These are phyloP conservation scores for Oenanthe melanoleuca DNA, from an alignment of 2,113 vertebrate genomes.

Conservation along the genomic window DNA sequence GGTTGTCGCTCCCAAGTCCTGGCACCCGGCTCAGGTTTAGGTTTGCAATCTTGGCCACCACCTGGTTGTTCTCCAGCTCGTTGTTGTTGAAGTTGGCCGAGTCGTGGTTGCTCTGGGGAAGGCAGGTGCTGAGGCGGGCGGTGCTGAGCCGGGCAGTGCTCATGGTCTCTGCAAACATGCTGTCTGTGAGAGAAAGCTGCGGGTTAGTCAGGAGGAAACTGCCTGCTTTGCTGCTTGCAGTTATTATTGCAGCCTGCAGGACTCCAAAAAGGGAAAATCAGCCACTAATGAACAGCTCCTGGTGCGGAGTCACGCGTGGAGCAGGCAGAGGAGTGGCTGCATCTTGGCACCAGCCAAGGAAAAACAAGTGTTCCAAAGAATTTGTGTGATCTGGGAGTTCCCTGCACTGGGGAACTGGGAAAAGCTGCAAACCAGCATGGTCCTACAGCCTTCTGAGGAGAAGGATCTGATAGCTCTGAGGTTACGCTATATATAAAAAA, in stretches of 20 bases:
- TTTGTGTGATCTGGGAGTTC: neutral
- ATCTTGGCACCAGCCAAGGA: neutral
- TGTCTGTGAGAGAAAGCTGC: slow-evolving; percentile 80
- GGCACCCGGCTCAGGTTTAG: slow-evolving; percentile 82
- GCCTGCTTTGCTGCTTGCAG: neutral
- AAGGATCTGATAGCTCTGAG: neutral
- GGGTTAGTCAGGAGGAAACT: neutral
- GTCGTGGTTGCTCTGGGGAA: slow-evolving; percentile 94
- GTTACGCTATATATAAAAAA: neutral
- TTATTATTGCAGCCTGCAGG: neutral
- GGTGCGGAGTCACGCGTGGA: neutral
- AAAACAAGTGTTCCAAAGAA: neutral
- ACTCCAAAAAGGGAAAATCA: neutral
- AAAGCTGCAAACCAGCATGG: neutral
- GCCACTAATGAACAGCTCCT: neutral
- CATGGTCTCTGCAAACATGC: slow-evolving; percentile 93
- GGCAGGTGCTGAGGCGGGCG: slow-evolving; percentile 91
- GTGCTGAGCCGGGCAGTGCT: slow-evolving; percentile 86
- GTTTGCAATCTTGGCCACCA: slow-evolving; percentile 92
- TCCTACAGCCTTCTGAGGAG: neutral
- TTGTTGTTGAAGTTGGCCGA: slow-evolving; percentile 98
- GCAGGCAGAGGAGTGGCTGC: neutral
- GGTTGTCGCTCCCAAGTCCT: slow-evolving; percentile 76
- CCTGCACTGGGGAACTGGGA: neutral
- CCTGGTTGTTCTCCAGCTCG: slow-evolving; percentile 95